These are phyloP conservation scores for Hecatera dysodea DNA, from an alignment of 2,888 invertebrate genomes.

Conservation along the genomic window DNA sequence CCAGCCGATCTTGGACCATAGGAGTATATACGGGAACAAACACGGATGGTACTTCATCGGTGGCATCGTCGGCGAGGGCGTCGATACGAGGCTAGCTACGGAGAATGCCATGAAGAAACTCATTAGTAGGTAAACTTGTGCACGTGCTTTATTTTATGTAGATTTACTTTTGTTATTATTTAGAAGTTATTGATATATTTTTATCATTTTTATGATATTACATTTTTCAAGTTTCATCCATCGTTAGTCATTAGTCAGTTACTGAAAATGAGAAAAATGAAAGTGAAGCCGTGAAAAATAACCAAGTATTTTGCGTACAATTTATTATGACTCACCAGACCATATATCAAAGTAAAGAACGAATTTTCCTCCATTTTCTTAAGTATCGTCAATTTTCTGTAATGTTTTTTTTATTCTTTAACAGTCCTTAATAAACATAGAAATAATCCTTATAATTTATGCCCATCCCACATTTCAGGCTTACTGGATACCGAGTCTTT, in stretches of 20 bases:
- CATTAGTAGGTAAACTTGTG: slow-evolving; percentile 94
- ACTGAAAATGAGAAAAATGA: not conserved
- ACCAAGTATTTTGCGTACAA: too few relatives aligned
- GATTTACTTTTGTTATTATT: slow-evolving; percentile 17
- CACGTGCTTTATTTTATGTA: slow-evolving; percentile 75
- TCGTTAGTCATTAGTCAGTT: not conserved
- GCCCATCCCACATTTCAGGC: slow-evolving; percentile 80
- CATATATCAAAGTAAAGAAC: too few relatives aligned
- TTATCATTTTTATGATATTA: not conserved
- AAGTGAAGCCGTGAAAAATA: too few relatives aligned
- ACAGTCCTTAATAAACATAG: too few relatives aligned
- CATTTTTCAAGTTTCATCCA: not conserved
- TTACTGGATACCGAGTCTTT: slow-evolving; percentile 88
- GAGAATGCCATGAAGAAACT: slow-evolving; percentile 94
- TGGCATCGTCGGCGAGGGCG: slow-evolving; percentile 94
- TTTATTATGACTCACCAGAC: too few relatives aligned
- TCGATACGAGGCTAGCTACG: slow-evolving; percentile 92
- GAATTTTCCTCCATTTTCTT: too few relatives aligned
- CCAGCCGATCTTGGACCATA: slow-evolving; percentile 91
- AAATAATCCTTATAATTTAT: slow-evolving; percentile 39
- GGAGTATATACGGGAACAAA: slow-evolving; percentile 92
- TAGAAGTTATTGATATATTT: not conserved
- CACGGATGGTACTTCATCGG: slow-evolving; percentile 97
- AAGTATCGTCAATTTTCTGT: too few relatives aligned
- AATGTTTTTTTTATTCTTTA: too few relatives aligned